Conservation (phyloP, 2,113 vertebrate species). For the Centropristis striata region DNA sequence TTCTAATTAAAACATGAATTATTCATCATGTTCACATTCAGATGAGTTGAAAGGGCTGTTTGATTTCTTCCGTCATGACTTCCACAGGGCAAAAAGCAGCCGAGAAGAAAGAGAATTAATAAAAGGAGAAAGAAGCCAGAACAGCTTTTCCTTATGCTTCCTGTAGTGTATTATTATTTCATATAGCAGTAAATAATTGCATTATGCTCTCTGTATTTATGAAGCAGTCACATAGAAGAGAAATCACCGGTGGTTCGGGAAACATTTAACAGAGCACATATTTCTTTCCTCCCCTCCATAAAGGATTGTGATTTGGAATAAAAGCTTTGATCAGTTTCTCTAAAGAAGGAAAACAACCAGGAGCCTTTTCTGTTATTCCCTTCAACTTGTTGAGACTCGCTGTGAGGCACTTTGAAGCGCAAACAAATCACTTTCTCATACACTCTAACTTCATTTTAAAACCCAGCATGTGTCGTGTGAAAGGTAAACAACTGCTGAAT, state of each 20-base stretch:
- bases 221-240: not conserved
- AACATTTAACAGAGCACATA: not conserved
- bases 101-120: slow-evolving; percentile 32
- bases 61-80: slow-evolving; percentile 4
- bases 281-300: not conserved
- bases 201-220: slow-evolving; percentile 16
- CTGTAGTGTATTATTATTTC: not conserved
- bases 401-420: not conserved
- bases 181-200: slow-evolving; percentile 12
- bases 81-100: not conserved
- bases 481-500: not conserved
- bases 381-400: not conserved
- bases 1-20: slow-evolving; percentile 25
- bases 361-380: slow-evolving; percentile 19
- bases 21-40: slow-evolving; percentile 26
- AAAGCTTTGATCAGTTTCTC: slow-evolving; percentile 2
- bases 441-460: slow-evolving; percentile 28
- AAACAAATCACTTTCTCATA: slow-evolving; percentile 22
- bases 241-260: slow-evolving; percentile 1
- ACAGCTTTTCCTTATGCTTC: not conserved
- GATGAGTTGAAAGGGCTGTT: slow-evolving; percentile 13
- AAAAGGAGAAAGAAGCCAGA: not conserved
- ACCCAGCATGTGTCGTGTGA: not conserved
- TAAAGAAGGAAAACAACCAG: slow-evolving; percentile 22
- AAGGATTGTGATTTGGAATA: slow-evolving; percentile 11